These are phyloP conservation scores for Ophioninae sp. DNA, from an alignment of 2,888 invertebrate genomes.

Conservation along the genomic window DNA sequence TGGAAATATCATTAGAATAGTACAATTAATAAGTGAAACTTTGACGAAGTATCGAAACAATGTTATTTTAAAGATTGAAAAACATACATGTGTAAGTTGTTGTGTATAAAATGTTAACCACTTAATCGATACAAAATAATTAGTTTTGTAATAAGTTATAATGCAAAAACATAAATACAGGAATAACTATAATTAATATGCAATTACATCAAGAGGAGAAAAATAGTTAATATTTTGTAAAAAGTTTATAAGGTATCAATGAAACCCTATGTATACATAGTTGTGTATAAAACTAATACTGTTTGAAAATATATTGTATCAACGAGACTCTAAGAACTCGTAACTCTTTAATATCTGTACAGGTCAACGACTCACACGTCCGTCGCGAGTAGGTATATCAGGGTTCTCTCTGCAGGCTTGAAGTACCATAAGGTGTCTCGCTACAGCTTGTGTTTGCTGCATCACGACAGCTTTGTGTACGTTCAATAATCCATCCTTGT, in stretches of 20 bases:
- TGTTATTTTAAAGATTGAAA: neutral
- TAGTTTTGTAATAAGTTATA: neutral
- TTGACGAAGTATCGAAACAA: neutral
- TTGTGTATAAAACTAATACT: too few relatives aligned
- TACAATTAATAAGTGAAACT: neutral
- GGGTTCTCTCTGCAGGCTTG: constrained; percentile 65
- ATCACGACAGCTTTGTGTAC: constrained; percentile 74
- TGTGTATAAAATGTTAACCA: neutral
- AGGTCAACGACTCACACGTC: constrained; percentile 66
- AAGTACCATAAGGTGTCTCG: constrained; percentile 70
- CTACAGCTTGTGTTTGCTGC: constrained; percentile 64
- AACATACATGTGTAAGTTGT: neutral
- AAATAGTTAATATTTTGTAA: neutral
- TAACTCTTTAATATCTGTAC: neutral
- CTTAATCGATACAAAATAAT: neutral
- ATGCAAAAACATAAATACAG: neutral
- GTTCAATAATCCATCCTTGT: constrained; percentile 71
- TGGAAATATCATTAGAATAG: constrained; percentile 60
- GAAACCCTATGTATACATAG: neutral
- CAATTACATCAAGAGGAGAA: neutral
- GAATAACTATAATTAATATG: neutral
- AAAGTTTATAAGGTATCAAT: neutral
- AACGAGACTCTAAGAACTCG: neutral
- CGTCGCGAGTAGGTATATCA: constrained; percentile 69
- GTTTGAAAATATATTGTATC: neutral